Evolutionary conservation across 53 echinoderm and acorn worm genomes (phyloP).

Genomic region (Antedon mediterranea): DNA sequence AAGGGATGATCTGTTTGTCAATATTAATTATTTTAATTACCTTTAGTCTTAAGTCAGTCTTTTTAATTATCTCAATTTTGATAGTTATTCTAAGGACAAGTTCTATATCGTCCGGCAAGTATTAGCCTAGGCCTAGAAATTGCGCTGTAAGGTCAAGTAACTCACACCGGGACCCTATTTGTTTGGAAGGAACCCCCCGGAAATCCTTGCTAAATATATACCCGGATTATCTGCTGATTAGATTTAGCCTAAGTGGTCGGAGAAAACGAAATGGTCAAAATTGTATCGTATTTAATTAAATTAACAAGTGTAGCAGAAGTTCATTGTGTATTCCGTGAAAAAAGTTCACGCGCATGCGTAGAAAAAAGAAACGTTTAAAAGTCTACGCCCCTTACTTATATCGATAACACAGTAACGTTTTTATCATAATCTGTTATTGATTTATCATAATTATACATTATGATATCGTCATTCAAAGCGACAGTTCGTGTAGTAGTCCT

Average conservation of each 20-base stretch:
- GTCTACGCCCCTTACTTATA: background rate
- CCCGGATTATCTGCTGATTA: background rate
- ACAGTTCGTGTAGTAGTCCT: background rate
- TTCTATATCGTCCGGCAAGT: background rate
- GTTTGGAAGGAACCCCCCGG: background rate
- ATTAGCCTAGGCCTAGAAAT: background rate
- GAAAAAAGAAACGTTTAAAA: too few species aligned
- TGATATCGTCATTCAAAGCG: background rate
- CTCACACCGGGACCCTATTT: background rate
- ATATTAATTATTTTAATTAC: background rate
- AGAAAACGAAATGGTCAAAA: background rate
- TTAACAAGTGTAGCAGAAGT: too few species aligned
- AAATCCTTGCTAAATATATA: background rate
- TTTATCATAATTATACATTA: background rate
- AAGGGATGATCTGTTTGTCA: background rate
- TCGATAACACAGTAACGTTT: background rate
- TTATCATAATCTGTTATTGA: background rate
- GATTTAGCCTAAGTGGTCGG: background rate
- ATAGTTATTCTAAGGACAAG: background rate
- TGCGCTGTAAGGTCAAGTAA: background rate
- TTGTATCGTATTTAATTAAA: background rate
- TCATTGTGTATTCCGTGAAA: too few species aligned
- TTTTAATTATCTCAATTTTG: background rate
- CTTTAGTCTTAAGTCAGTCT: background rate
- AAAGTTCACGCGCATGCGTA: too few species aligned